These are phyloP conservation scores for Dascillus cervinus DNA, from an alignment of 2,888 invertebrate genomes.

Conservation along the genomic window DNA sequence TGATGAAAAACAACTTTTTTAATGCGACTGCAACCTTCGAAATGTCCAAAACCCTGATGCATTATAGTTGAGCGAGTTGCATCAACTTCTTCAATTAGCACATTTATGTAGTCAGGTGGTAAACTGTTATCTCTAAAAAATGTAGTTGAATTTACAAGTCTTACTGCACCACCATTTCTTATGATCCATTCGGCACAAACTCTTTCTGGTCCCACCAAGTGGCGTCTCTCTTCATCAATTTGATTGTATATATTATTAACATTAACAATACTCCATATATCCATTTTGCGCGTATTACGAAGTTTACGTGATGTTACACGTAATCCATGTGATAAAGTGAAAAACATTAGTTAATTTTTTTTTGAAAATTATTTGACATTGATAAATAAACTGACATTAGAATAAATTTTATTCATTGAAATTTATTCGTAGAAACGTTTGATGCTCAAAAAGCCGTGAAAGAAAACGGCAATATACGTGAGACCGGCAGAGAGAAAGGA, in stretches of 20 bases:
- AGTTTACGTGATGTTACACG: too few species aligned
- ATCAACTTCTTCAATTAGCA: constrained; percentile 60
- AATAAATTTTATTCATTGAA: too few species aligned
- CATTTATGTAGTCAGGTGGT: constrained; percentile 47
- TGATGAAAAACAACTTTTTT: constrained; percentile 65
- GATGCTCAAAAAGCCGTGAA: too few species aligned
- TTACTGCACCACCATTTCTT: constrained; percentile 78
- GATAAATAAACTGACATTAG: too few species aligned
- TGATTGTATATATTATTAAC: constrained; percentile 60
- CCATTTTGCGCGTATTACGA: too few species aligned
- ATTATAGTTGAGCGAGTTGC: constrained; percentile 75
- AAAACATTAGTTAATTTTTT: too few species aligned
- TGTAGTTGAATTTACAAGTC: constrained; percentile 51
- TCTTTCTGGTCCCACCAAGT: constrained; percentile 75
- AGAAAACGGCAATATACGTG: too few species aligned
- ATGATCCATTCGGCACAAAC: constrained; percentile 95
- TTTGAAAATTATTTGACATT: too few species aligned
- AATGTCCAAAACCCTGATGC: constrained; percentile 75
- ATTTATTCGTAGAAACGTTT: too few species aligned
- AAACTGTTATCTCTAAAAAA: constrained; percentile 61
- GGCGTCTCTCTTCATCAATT: constrained; percentile 60
- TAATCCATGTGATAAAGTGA: too few species aligned
- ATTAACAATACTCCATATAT: too few species aligned
- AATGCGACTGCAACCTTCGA: constrained; percentile 66
- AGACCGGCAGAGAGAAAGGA: too few species aligned